These are phyloP conservation scores for Dasyurus viverrinus DNA, from an alignment of 2,113 vertebrate genomes.

Conservation along the genomic window DNA sequence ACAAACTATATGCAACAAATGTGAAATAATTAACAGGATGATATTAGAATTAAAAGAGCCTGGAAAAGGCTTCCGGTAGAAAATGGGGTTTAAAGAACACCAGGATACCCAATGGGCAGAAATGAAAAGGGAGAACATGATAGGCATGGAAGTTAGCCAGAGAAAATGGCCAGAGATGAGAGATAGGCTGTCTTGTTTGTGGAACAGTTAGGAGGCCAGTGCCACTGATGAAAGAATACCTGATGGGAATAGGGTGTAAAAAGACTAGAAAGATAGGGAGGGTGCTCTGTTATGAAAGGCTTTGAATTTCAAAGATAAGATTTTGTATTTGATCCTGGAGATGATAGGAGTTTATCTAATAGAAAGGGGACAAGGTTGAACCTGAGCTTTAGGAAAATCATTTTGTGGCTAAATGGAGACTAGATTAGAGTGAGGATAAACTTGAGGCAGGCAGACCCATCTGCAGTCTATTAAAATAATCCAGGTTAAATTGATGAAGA, in stretches of 20 bases:
- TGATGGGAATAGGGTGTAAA: not conserved
- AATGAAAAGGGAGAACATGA: not conserved
- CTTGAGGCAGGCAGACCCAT: not conserved
- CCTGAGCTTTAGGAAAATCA: not conserved
- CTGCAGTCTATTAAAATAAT: not conserved
- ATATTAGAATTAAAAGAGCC: not conserved
- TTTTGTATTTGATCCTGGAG: not conserved
- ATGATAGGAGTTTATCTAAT: not conserved
- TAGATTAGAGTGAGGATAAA: not conserved
- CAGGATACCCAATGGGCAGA: not conserved
- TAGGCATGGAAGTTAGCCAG: not conserved
- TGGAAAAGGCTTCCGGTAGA: not conserved
- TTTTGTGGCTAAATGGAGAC: not conserved
- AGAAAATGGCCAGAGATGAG: not conserved
- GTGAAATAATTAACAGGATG: not conserved
- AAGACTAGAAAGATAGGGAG: not conserved
- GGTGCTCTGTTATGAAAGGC: not conserved
- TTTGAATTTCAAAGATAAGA: not conserved
- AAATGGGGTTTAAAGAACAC: not conserved
- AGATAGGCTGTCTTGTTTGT: not conserved
- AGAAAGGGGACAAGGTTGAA: not conserved
- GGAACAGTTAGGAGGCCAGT: not conserved
- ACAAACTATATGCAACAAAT: not conserved
- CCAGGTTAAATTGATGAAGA: not conserved
- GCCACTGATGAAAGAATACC: not conserved